A percentile compares a stretch with the other conserved stretches of the same genome.
Evolutionary conservation across 2,888 invertebrate species (phyloP).

Genomic region (Platynereis dumerilii): DNA sequence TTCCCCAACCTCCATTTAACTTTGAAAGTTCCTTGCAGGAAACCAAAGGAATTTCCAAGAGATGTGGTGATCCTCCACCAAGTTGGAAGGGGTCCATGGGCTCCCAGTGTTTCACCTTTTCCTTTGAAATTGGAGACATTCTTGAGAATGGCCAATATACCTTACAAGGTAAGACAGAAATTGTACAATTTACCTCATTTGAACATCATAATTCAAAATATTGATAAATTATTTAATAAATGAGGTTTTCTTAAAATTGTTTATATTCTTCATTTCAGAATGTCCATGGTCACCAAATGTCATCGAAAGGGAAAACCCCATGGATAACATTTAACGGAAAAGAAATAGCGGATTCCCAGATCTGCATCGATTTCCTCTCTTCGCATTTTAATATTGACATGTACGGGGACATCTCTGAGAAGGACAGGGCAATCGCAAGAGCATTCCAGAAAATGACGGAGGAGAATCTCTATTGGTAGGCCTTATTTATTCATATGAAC

Average conservation of each 20-base stretch:
- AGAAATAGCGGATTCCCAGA: constrained; percentile 52
- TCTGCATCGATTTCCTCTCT: constrained; percentile 53
- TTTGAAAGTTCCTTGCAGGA: not conserved
- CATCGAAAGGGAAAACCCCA: constrained; percentile 47
- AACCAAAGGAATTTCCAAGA: not conserved
- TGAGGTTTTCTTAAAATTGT: no score
- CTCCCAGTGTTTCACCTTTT: constrained; percentile 50
- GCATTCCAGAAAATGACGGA: constrained; percentile 6
- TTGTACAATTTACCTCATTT: no score
- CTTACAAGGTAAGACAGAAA: constrained; percentile 48
- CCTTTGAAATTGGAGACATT: constrained; percentile 63
- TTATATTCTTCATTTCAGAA: no score
- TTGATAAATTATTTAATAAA: no score
- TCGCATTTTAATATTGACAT: constrained; percentile 49
- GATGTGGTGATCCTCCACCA: not conserved
- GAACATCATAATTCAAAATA: no score
- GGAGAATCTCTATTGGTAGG: constrained; percentile 7
- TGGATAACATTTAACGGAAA: constrained; percentile 59
- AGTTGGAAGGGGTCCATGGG: not conserved
- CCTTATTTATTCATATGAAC: no score
- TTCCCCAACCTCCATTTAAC: no score
- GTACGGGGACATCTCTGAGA: constrained; percentile 28
- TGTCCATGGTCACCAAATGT: constrained; percentile 5
- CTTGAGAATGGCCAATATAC: constrained; percentile 59
- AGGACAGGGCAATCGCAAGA: not conserved